Evolutionary conservation across 2,113 vertebrate species (phyloP).

Genomic region (Ardeotis arabs): DNA sequence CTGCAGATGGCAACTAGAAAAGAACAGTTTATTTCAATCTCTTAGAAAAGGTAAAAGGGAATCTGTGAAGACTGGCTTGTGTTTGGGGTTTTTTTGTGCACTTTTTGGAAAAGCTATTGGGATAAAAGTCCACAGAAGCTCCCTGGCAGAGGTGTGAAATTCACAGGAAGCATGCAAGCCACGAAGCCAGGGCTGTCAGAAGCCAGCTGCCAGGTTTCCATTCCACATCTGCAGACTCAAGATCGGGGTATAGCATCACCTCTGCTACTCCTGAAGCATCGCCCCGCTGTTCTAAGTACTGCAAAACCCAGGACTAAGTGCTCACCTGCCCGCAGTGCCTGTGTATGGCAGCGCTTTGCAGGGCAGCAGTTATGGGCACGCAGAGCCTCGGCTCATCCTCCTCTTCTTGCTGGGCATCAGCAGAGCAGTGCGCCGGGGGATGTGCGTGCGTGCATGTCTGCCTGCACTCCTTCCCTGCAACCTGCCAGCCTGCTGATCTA

Average conservation of each 20-base stretch:
- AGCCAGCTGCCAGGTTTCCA: rapidly evolving
- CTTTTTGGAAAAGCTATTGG: neutral
- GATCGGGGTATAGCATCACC: too few species aligned
- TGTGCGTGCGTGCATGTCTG: neutral
- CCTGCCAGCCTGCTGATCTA: slow-evolving; percentile 70
- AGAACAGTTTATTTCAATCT: neutral
- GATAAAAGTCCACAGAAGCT: neutral
- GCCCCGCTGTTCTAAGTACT: rapidly evolving
- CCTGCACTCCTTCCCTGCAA: slow-evolving; percentile 8
- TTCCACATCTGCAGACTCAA: neutral
- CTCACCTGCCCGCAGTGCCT: rapidly evolving
- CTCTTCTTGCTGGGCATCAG: neutral
- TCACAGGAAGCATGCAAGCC: neutral
- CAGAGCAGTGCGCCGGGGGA: neutral
- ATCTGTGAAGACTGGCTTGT: neutral
- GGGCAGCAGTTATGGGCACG: neutral
- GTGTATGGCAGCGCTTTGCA: rapidly evolving
- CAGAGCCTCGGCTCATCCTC: neutral
- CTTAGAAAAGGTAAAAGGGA: neutral
- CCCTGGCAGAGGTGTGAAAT: neutral
- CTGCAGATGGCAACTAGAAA: neutral
- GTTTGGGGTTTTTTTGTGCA: neutral
- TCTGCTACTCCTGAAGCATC: neutral
- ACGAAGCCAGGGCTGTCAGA: rapidly evolving
- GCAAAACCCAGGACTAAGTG: neutral